These are phyloP conservation scores for Drosophila meridiana DNA, from an alignment of 2,888 invertebrate genomes.

Conservation along the genomic window DNA sequence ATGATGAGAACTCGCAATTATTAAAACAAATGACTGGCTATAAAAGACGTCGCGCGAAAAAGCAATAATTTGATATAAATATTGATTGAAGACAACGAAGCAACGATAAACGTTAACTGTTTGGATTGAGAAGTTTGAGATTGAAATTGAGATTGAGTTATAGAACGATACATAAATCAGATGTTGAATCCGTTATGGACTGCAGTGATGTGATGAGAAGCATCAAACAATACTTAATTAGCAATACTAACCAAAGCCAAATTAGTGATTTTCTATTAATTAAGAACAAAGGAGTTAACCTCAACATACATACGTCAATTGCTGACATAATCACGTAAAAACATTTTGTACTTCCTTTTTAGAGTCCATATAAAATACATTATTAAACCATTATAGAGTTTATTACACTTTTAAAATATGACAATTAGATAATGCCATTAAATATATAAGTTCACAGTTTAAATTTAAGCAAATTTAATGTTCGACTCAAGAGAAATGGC, in stretches of 20 bases:
- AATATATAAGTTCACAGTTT: constrained; percentile 37
- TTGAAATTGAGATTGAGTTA: constrained; percentile 18
- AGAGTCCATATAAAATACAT: constrained; percentile 43
- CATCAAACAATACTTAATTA: constrained; percentile 65
- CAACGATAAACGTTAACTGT: constrained; percentile 16
- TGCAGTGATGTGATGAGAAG: constrained; percentile 64
- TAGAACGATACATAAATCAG: constrained; percentile 15
- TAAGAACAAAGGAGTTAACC: constrained; percentile 43
- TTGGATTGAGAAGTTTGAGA: constrained; percentile 14
- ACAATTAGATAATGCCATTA: constrained; percentile 32
- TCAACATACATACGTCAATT: constrained; percentile 64
- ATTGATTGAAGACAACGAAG: constrained; percentile 23
- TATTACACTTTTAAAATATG: constrained; percentile 54
- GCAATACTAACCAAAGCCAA: constrained; percentile 73
- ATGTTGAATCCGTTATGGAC: constrained; percentile 52
- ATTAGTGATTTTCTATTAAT: constrained; percentile 71
- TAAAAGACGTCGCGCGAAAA: constrained; percentile 86
- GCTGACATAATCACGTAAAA: constrained; percentile 68
- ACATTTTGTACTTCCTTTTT: constrained; percentile 70
- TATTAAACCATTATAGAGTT: constrained; percentile 44
- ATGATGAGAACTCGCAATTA: constrained; percentile 90
- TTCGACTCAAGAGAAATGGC: constrained; percentile 56
- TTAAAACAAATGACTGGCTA: constrained; percentile 88
- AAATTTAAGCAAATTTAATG: constrained; percentile 51
- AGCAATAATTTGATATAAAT: constrained; percentile 61